Percentiles rank a stretch among this genome's conserved stretches.
Evolutionary conservation across 23 tunicate species (phyloP).

Genomic region (Aplidium turbinatum): DNA sequence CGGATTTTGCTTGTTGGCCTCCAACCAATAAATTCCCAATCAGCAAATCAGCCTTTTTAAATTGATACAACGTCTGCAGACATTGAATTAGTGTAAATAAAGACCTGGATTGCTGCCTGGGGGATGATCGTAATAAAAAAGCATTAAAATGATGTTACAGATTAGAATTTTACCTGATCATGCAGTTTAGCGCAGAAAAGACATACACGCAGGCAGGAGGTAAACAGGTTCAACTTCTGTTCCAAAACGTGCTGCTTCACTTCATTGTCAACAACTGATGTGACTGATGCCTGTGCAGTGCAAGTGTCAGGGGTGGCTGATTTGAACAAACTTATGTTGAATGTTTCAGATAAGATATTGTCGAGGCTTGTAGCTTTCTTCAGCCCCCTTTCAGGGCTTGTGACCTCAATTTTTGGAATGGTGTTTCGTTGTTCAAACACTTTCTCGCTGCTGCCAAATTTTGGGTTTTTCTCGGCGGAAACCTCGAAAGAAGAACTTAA

Average conservation of each 20-base stretch:
- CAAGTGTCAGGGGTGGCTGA: constrained; percentile 1
- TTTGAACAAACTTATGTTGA: neutral
- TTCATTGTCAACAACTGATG: constrained; percentile 10
- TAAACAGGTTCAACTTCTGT: constrained; percentile 51
- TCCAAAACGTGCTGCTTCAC: constrained; percentile 30
- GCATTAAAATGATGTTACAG: too few species aligned
- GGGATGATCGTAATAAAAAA: too few species aligned
- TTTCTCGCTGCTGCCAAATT: neutral
- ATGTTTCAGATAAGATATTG: constrained; percentile 12
- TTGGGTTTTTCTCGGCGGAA: neutral
- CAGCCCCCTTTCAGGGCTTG: neutral
- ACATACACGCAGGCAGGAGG: constrained; percentile 59
- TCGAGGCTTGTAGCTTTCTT: constrained; percentile 17
- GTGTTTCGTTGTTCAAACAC: neutral
- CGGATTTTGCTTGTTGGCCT: too few species aligned
- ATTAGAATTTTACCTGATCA: constrained; percentile 39
- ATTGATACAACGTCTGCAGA: too few species aligned
- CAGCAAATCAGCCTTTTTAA: too few species aligned
- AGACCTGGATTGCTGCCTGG: too few species aligned
- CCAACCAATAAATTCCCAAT: too few species aligned
- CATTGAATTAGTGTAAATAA: too few species aligned
- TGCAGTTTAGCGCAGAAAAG: constrained; percentile 36
- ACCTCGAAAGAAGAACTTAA: constrained; percentile 7
- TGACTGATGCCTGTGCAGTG: constrained; percentile 1
- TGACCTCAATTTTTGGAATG: constrained; percentile 9